These are phyloP conservation scores for Allygus modestus DNA, from an alignment of 2,888 invertebrate genomes.

Conservation along the genomic window DNA sequence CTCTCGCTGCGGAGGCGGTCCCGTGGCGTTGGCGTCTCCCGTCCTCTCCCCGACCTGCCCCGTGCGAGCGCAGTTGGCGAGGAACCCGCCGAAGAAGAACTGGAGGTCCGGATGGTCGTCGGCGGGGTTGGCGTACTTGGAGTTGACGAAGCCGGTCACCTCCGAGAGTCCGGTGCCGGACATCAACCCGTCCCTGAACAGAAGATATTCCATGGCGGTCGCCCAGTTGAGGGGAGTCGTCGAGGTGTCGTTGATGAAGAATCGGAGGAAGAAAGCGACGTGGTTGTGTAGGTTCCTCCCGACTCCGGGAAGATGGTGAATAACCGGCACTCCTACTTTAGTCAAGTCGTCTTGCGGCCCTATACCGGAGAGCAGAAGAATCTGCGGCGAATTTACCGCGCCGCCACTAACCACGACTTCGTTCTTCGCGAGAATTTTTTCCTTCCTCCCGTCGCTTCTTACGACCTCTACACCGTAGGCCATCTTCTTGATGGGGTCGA, in stretches of 20 bases:
- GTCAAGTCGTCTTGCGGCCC: conserved; percentile 86
- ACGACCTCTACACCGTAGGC: conserved; percentile 78
- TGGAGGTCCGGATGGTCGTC: conserved; percentile 91
- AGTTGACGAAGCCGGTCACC: conserved; percentile 90
- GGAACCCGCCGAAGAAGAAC: conserved; percentile 90
- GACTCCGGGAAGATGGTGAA: conserved; percentile 88
- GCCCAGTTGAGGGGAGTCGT: conserved; percentile 94
- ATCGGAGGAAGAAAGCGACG: conserved; percentile 88
- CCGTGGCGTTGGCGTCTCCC: conserved; percentile 77
- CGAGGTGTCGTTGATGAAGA: conserved; percentile 90
- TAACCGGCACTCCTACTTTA: conserved; percentile 79
- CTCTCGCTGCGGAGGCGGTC: conserved; percentile 74
- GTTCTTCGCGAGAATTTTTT: conserved; percentile 79
- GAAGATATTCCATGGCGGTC: conserved; percentile 92
- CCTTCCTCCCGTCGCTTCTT: conserved; percentile 67
- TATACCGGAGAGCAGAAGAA: conserved; percentile 93
- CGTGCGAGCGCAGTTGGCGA: conserved; percentile 91
- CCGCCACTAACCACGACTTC: conserved; percentile 84
- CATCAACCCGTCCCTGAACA: conserved; percentile 93
- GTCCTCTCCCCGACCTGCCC: conserved; percentile 90
- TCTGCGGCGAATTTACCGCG: conserved; percentile 95
- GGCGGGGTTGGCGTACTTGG: conserved; percentile 85
- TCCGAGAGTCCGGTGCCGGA: conserved; percentile 93
- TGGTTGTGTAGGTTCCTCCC: conserved; percentile 93
- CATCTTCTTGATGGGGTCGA: conserved; percentile 82